phyloP scores from a whole-genome alignment of 2,888 invertebrate species.

The Liodrosophila aerea region DNA sequence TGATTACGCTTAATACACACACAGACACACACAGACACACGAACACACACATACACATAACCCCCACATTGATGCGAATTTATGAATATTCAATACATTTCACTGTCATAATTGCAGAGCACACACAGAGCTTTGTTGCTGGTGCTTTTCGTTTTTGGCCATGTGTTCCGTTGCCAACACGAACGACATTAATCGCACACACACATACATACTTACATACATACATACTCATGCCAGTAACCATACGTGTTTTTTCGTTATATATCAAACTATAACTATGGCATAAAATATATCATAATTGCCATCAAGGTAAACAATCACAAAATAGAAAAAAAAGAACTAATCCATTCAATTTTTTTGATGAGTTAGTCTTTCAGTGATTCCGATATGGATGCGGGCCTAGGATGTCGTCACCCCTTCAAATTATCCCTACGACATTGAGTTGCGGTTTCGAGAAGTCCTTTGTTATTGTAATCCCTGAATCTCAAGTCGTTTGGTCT shows the following conservation, averaged over 20 bases:
- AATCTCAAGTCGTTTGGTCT: too few species aligned
- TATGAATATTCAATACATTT: constrained; percentile 72
- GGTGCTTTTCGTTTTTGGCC: constrained; percentile 32
- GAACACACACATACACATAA: constrained; percentile 2
- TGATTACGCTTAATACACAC: constrained; percentile 52
- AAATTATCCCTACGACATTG: too few species aligned
- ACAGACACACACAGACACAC: constrained; percentile 8
- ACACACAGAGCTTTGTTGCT: constrained; percentile 44
- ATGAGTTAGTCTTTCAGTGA: constrained; percentile 46
- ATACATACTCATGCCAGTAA: constrained; percentile 1
- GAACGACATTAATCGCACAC: constrained; percentile 34
- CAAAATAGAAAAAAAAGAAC: constrained; percentile 18
- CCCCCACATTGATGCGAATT: constrained; percentile 30
- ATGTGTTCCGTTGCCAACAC: constrained; percentile 28
- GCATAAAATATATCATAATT: constrained; percentile 12
- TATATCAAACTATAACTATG: constrained; percentile 10
- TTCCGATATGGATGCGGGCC: constrained; percentile 13
- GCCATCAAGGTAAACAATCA: constrained; percentile 36
- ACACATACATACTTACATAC: not conserved
- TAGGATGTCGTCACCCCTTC: too few species aligned
- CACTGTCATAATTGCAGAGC: constrained; percentile 68
- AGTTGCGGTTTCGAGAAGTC: too few species aligned
- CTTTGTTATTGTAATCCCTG: not conserved
- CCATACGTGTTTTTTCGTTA: constrained; percentile 29
- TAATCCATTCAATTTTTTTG: constrained; percentile 51